phyloP scores from a whole-genome alignment of 2,888 invertebrate species.

The Drosophila bunnanda region DNA sequence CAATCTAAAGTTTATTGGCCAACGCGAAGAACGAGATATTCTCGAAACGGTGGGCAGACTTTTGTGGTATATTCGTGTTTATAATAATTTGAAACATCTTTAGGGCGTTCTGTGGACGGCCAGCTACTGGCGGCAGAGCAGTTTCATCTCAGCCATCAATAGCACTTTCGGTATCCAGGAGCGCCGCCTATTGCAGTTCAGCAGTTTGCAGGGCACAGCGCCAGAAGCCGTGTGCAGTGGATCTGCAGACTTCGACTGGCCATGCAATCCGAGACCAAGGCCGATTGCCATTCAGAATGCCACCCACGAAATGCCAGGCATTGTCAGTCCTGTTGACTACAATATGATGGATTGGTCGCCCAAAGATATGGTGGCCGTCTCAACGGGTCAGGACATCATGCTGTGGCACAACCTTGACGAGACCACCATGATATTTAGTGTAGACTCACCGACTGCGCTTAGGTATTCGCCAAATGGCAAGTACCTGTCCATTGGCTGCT shows the following conservation, averaged over 20 bases:
- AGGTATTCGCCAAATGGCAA: constrained; percentile 80
- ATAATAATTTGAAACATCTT: not conserved
- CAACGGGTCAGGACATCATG: constrained; percentile 81
- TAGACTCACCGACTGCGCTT: constrained; percentile 70
- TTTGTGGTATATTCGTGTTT: not conserved
- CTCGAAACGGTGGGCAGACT: constrained; percentile 63
- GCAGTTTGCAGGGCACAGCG: constrained; percentile 27
- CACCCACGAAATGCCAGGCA: constrained; percentile 81
- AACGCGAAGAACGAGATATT: constrained; percentile 65
- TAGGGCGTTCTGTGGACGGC: constrained; percentile 29
- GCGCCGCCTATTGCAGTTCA: constrained; percentile 69
- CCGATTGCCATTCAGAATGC: constrained; percentile 79
- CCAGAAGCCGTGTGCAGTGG: constrained; percentile 1
- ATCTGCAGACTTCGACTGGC: constrained; percentile 77
- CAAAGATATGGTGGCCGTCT: constrained; percentile 81
- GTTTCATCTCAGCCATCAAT: constrained; percentile 64
- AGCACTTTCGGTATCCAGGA: constrained; percentile 62
- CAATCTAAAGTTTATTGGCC: constrained; percentile 64
- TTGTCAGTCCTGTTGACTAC: constrained; percentile 54
- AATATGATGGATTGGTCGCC: constrained; percentile 83
- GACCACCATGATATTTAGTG: constrained; percentile 77
- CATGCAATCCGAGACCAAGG: constrained; percentile 77
- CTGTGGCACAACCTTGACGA: constrained; percentile 80
- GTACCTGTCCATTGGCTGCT: constrained; percentile 81
- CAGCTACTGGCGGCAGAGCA: constrained; percentile 73